Evolutionary conservation across 2,113 vertebrate species (phyloP).

Genomic region (Arvicanthis niloticus): DNA sequence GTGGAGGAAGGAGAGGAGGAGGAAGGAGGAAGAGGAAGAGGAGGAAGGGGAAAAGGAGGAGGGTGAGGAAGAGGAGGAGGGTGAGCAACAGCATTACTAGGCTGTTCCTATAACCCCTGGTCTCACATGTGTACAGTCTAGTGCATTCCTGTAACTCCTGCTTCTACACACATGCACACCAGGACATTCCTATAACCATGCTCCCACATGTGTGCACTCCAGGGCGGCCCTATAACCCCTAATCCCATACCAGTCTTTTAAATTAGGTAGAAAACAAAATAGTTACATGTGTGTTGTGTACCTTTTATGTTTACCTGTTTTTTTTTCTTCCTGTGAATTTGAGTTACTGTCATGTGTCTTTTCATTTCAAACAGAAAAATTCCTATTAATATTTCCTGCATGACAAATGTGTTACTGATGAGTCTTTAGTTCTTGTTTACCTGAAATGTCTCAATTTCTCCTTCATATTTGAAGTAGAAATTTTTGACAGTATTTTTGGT

Average conservation of each 20-base stretch:
- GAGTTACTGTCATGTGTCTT: neutral
- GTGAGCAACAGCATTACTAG: neutral
- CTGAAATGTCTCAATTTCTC: constrained; percentile 33
- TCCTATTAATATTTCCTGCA: neutral
- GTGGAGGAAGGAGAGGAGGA: neutral
- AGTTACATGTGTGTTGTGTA: neutral
- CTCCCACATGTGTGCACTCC: too few species aligned
- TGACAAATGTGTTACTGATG: neutral
- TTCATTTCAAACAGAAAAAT: constrained; percentile 25
- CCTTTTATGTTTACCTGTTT: neutral
- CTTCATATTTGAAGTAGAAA: neutral
- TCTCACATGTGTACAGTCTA: rapidly evolving
- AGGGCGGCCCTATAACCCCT: neutral
- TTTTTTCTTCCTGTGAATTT: constrained; percentile 11
- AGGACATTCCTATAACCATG: neutral
- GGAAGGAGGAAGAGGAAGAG: neutral
- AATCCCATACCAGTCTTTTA: neutral
- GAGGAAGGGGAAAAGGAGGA: neutral
- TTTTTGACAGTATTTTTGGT: constrained; percentile 31
- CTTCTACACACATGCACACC: neutral
- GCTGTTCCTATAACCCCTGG: neutral
- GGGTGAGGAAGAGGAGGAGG: neutral
- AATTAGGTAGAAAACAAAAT: constrained; percentile 45
- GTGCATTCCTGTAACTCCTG: neutral
- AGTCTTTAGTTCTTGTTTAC: constrained; percentile 43